Base-by-base conservation (phyloP, 2,888 invertebrate species). In the Nebria salina region DNA sequence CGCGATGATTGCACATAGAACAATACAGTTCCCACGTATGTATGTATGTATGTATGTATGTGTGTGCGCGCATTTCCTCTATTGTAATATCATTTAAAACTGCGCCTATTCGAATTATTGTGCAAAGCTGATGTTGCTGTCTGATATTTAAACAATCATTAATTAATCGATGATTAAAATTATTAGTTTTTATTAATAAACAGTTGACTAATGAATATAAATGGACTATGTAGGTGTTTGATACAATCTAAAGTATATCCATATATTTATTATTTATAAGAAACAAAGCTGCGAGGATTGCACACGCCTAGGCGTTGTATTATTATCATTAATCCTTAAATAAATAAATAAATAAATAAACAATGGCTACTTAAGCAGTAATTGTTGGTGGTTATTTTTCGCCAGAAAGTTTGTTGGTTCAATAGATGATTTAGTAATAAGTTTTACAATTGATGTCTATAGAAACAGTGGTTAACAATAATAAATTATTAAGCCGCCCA, bases 111-210 rank as follows among this genome's bases (percentile, higher is more conserved):
- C 8, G 11, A 54, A 54, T 54, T 54, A 54, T 54, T 54, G 54
- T 54, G 54, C 54, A 54, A 54, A 54, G 7, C 54, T 54, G 54
- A 8, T 54, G 54, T 54, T 54, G 13, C 54, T 54, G 54, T 54
- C 54, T 54, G 54, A 54, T 54, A 54, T 54, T 54, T 54, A 54
- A 54, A 54, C 54, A 54, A 54, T 54, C 54, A 54, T 54, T 54
- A 54, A 54, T 54, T 54, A 54, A 54, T 54, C 54, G 54, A 2
- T 54, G 54, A 54, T 54, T 54, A 54, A 54, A 54, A 54, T 34
- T 34, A 34, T 34, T 54, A 54, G 0, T 54, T 54, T 54, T 54
- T 54, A 8, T 54, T 54, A 34, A 34, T 34, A 54, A 54, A 54
- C 54, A 54, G 54, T 13, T 54, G 54, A 54, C 54, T 54, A 54